Percentiles rank a stretch among this genome's conserved stretches.
Conservation (phyloP, 2,797 vertebrate genomes). For the Cynodonichthys magdalenae region DNA sequence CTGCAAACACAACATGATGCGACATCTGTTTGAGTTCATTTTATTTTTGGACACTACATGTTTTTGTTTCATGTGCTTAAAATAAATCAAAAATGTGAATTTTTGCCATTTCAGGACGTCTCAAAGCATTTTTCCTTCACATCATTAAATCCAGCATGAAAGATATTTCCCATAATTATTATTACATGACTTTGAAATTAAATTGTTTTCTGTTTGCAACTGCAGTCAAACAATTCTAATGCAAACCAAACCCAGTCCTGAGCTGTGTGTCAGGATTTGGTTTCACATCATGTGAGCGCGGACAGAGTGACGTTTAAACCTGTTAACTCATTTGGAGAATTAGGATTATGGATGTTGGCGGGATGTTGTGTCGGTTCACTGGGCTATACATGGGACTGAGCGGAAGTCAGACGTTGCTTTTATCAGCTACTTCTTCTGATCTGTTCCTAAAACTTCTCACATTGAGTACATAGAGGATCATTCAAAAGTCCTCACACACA, state of each 20-base stretch:
- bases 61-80: no score
- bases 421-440: conserved; percentile 38
- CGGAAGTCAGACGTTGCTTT: conserved; percentile 43
- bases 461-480: conserved; percentile 24
- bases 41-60: conserved; percentile 16
- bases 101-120: not conserved
- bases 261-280: conserved; percentile 28
- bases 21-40: conserved; percentile 38
- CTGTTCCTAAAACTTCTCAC: conserved; percentile 23
- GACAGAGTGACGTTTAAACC: conserved; percentile 72
- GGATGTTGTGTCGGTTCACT: conserved; percentile 64
- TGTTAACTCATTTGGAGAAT: conserved; percentile 70
- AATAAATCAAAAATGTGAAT: no score
- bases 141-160: not conserved
- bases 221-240: conserved; percentile 23
- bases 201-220: conserved; percentile 1
- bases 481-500: not conserved
- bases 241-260: conserved; percentile 27
- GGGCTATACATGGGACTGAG: conserved; percentile 50
- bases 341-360: conserved; percentile 64
- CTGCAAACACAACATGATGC: conserved; percentile 57
- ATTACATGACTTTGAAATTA: not conserved
- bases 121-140: not conserved
- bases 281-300: conserved; percentile 48
- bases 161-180: not conserved